Evolutionary conservation across 2,113 vertebrate genomes (phyloP).

Genomic region (Falco punctatus): DNA sequence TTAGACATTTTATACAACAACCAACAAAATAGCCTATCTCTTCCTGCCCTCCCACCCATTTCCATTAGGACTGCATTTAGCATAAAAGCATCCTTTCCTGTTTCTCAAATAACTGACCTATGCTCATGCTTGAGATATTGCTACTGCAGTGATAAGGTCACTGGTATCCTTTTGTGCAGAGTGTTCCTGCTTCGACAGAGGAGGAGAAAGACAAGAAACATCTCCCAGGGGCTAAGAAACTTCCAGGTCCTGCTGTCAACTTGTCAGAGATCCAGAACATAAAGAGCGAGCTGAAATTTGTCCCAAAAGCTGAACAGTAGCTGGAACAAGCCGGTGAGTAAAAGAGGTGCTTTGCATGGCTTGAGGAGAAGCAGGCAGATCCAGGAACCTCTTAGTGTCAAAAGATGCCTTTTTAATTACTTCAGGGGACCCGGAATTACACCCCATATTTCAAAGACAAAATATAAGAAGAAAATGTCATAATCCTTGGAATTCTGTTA

Average conservation of each 20-base stretch:
- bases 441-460: background rate
- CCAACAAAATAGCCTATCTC: background rate
- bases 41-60: background rate
- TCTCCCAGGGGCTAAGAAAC: constrained; percentile 89
- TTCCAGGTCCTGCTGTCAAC: constrained; percentile 91
- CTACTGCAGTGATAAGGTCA: background rate
- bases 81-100: background rate
- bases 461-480: background rate
- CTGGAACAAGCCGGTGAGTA: constrained; percentile 69
- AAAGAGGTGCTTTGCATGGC: background rate
- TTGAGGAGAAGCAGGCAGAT: background rate
- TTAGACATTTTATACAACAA: background rate
- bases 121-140: background rate
- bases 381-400: background rate
- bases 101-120: background rate
- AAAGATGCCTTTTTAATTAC: background rate
- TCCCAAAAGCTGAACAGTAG: constrained; percentile 81
- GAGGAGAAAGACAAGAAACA: constrained; percentile 87
- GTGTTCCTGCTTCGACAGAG: constrained; percentile 51
- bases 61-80: background rate
- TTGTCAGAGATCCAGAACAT: constrained; percentile 95
- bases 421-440: background rate
- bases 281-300: constrained; percentile 90
- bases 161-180: constrained; percentile 57
- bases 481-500: background rate